phyloP scores from a whole-genome alignment of 2,888 invertebrate genomes.

The Meloe dianella region DNA sequence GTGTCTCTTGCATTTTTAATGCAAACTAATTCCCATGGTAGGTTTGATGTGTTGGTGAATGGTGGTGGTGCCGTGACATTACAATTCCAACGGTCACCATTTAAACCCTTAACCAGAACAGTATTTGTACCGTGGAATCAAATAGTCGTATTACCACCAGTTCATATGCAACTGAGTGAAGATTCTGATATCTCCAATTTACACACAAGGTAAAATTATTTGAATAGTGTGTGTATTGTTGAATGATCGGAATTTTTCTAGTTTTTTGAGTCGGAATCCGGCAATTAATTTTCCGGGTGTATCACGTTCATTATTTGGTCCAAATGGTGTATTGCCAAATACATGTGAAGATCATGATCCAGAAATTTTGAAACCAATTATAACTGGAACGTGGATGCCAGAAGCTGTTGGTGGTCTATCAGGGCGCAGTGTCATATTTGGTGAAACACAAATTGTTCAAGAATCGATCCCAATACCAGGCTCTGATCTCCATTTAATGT shows the following conservation, averaged over 20 bases:
- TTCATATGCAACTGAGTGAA: conserved; percentile 84
- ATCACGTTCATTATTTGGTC: conserved; percentile 62
- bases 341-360: conserved; percentile 88
- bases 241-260: conserved; percentile 31
- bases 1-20: conserved; percentile 43
- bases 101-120: conserved; percentile 84
- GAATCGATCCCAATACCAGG: conserved; percentile 94
- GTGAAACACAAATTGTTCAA: conserved; percentile 96
- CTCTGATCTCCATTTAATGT: conserved; percentile 90
- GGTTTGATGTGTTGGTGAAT: conserved; percentile 99
- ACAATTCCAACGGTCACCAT: conserved; percentile 95
- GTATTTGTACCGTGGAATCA: conserved; percentile 98
- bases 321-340: conserved; percentile 62
- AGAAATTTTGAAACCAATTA: conserved; percentile 81
- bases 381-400: conserved; percentile 89
- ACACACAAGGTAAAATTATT: conserved; percentile 48
- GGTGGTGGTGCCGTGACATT: conserved; percentile 97
- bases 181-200: conserved; percentile 60
- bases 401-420: conserved; percentile 87
- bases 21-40: conserved; percentile 52
- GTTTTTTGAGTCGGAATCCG: conserved; percentile 54
- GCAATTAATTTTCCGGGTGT: conserved; percentile 65
- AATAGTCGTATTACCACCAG: conserved; percentile 90
- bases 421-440: conserved; percentile 82
- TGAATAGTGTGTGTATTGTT: neutral